Evolutionary conservation across 2,888 invertebrate genomes (phyloP).

Genomic region (Autographa pulchrina): DNA sequence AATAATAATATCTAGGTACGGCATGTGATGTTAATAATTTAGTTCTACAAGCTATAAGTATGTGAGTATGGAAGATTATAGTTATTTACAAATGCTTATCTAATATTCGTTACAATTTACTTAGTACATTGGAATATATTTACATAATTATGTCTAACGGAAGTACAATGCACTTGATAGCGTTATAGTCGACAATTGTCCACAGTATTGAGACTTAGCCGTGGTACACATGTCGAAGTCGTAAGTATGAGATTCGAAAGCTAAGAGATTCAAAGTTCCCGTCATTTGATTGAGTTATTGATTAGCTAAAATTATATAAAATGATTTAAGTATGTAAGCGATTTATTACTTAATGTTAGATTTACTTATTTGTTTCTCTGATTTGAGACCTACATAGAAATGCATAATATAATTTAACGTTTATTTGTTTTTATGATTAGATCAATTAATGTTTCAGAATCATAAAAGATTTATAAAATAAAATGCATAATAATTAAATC

Average conservation of each 20-base stretch:
- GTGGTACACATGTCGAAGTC: conserved; percentile 2
- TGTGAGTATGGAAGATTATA: conserved; percentile 40
- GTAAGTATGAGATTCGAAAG: conserved; percentile 10
- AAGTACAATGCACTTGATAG: conserved; percentile 76
- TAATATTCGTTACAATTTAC: conserved; percentile 37
- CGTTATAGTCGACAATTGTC: conserved; percentile 36
- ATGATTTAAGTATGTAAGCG: background rate
- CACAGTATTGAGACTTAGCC: conserved; percentile 27
- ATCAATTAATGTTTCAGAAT: background rate
- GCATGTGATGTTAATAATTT: conserved; percentile 71
- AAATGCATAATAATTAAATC: conserved; percentile 18
- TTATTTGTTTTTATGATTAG: background rate
- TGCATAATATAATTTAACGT: background rate
- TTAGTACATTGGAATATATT: conserved; percentile 50
- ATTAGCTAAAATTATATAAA: background rate
- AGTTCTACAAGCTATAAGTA: conserved; percentile 54
- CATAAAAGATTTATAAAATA: conserved; percentile 7
- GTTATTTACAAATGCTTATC: conserved; percentile 62
- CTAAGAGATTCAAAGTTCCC: conserved; percentile 1
- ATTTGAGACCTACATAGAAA: background rate
- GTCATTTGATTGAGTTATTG: background rate
- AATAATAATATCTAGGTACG: conserved; percentile 42
- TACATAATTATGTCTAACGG: conserved; percentile 62
- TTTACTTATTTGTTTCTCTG: background rate
- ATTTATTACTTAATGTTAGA: background rate